These are phyloP conservation scores for Pseudopleuronectes americanus DNA, from an alignment of 2,797 vertebrate species.

Conservation along the genomic window DNA sequence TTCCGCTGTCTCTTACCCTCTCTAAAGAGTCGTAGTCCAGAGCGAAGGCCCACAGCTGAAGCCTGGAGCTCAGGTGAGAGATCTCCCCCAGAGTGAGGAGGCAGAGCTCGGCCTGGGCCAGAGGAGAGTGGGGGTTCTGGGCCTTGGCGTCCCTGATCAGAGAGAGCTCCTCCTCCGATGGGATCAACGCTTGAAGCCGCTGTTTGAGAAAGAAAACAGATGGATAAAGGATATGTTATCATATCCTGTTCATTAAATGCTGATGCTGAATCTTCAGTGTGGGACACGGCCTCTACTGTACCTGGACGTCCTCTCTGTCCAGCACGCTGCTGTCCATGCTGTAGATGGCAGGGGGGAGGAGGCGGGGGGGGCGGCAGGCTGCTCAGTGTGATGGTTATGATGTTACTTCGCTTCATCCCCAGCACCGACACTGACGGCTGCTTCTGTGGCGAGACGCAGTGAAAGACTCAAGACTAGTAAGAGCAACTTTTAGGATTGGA, in stretches of 20 bases:
- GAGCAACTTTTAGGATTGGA: too few relatives aligned
- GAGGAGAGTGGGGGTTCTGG: slow-evolving; percentile 57
- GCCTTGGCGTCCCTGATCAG: slow-evolving; percentile 78
- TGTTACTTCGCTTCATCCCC: slow-evolving; percentile 84
- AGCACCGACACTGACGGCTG: slow-evolving; percentile 75
- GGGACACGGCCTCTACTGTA: slow-evolving; percentile 28
- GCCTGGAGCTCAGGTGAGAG: slow-evolving; percentile 75
- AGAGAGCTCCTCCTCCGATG: slow-evolving; percentile 82
- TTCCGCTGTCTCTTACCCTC: slow-evolving; percentile 65
- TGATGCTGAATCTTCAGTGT: neutral
- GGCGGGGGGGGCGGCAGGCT: slow-evolving; percentile 79
- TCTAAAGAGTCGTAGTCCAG: slow-evolving; percentile 85
- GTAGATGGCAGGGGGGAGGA: slow-evolving; percentile 82
- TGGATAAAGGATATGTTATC: too few relatives aligned
- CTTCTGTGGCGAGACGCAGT: slow-evolving; percentile 61
- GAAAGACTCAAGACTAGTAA: neutral
- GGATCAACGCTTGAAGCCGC: slow-evolving; percentile 78
- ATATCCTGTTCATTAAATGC: neutral
- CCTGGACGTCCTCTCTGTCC: slow-evolving; percentile 85
- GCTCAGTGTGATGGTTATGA: slow-evolving; percentile 85
- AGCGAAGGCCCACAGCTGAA: slow-evolving; percentile 84
- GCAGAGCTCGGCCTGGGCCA: slow-evolving; percentile 82
- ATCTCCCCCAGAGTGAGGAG: slow-evolving; percentile 80
- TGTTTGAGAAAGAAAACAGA: slow-evolving; percentile 41
- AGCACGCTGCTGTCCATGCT: slow-evolving; percentile 85